Conservation (phyloP, 2,888 invertebrate genomes). For the Parapristionchus giblindavisi region DNA sequence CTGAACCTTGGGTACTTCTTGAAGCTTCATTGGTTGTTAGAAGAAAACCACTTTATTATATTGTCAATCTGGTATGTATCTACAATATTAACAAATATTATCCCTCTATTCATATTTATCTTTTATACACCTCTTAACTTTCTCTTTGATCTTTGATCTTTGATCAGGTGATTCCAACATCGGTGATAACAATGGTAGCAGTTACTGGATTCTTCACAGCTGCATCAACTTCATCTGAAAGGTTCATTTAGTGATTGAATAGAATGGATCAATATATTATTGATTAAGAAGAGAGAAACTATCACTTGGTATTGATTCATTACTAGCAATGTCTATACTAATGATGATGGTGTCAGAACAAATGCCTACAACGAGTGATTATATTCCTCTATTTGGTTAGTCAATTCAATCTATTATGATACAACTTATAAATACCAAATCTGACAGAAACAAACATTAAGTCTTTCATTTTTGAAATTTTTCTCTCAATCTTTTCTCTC, state of each 20-base stretch:
- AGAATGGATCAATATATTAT: background rate
- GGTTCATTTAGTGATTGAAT: slow-evolving; percentile 39
- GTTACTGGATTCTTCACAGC: slow-evolving; percentile 72
- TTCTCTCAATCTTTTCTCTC: too few relatives aligned
- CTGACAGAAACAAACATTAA: too few relatives aligned
- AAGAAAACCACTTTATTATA: slow-evolving; percentile 66
- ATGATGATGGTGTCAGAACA: slow-evolving; percentile 73
- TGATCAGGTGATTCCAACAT: slow-evolving; percentile 69
- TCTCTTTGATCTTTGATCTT: background rate
- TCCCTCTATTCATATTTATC: background rate
- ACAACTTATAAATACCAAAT: too few relatives aligned
- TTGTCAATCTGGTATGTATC: slow-evolving; percentile 52
- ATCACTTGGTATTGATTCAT: slow-evolving; percentile 67
- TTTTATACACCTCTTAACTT: background rate
- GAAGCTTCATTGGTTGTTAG: slow-evolving; percentile 65
- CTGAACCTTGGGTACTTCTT: slow-evolving; percentile 67
- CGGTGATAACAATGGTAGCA: slow-evolving; percentile 71
- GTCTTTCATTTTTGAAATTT: too few relatives aligned
- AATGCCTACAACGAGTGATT: slow-evolving; percentile 72
- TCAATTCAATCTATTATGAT: background rate
- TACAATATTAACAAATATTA: background rate
- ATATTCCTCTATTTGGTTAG: slow-evolving; percentile 65
- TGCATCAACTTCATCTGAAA: slow-evolving; percentile 71
- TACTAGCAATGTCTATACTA: slow-evolving; percentile 72
- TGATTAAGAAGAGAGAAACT: slow-evolving; percentile 61